Percentiles rank a stretch among this genome's conserved stretches.
Evolutionary conservation across 2,888 invertebrate species (phyloP).

Genomic region (Desoria tigrina): DNA sequence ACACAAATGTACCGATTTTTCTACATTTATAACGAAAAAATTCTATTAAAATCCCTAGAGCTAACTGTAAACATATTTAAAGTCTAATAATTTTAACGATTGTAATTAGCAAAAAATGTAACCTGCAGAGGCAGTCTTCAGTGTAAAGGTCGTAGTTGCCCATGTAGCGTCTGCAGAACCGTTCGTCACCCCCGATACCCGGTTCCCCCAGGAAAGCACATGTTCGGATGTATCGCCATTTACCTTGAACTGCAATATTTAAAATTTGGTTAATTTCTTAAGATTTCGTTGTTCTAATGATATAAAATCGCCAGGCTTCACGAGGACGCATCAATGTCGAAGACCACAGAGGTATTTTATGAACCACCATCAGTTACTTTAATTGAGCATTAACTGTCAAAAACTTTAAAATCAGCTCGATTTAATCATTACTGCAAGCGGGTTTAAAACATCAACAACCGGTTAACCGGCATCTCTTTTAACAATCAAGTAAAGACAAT

Average conservation of each 20-base stretch:
- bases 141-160: constrained; percentile 91
- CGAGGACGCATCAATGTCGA: background rate
- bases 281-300: background rate
- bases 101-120: background rate
- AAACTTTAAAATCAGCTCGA: too few species aligned
- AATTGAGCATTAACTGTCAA: too few species aligned
- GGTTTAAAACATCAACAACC: too few species aligned
- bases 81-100: too few species aligned
- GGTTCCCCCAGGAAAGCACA: constrained; percentile 90
- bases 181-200: constrained; percentile 83
- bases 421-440: too few species aligned
- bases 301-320: background rate
- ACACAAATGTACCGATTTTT: too few species aligned
- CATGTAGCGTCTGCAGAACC: constrained; percentile 85
- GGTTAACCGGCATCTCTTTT: too few species aligned
- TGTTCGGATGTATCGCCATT: constrained; percentile 83
- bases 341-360: background rate
- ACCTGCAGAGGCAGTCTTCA: constrained; percentile 85
- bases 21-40: constrained; percentile 18
- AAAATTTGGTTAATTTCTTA: too few species aligned
- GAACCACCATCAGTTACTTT: too few species aligned
- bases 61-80: background rate
- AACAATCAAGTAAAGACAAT: too few species aligned
- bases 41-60: background rate
- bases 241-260: constrained; percentile 68